Conservation (phyloP, 2,113 vertebrate genomes). For the Psilopsiagon aymara region DNA sequence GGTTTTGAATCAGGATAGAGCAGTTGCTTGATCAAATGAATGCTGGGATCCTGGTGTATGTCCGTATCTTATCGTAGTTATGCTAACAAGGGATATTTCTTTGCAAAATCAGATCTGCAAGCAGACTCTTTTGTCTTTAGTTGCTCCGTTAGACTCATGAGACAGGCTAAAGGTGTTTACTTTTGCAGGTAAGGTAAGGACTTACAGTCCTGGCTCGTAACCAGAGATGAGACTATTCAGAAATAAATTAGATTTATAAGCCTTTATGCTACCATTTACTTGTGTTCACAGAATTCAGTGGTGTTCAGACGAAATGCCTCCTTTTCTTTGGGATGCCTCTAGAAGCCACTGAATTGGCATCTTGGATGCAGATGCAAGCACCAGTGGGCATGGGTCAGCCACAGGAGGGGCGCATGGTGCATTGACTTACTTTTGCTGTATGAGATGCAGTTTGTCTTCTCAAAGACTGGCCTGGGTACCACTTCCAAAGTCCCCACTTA, state of each 20-base stretch:
- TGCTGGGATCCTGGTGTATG: rapidly evolving
- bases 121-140: background rate
- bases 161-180: background rate
- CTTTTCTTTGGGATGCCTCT: background rate
- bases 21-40: background rate
- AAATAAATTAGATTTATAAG: background rate
- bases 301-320: background rate
- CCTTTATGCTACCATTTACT: background rate
- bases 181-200: background rate
- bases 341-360: background rate
- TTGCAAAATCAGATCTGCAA: background rate
- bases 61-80: background rate
- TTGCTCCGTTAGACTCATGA: background rate
- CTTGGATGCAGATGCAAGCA: background rate
- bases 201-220: background rate
- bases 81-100: background rate
- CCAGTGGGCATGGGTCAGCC: background rate
- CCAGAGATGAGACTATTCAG: background rate
- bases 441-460: background rate
- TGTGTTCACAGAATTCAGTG: background rate
- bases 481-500: background rate
- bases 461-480: background rate
- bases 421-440: background rate
- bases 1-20: background rate
- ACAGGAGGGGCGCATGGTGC: background rate